A percentile compares a stretch with the other conserved stretches of the same genome.
Conservation (phyloP, 1,140 invertebrate species). For the Oreohelix idahoensis region DNA sequence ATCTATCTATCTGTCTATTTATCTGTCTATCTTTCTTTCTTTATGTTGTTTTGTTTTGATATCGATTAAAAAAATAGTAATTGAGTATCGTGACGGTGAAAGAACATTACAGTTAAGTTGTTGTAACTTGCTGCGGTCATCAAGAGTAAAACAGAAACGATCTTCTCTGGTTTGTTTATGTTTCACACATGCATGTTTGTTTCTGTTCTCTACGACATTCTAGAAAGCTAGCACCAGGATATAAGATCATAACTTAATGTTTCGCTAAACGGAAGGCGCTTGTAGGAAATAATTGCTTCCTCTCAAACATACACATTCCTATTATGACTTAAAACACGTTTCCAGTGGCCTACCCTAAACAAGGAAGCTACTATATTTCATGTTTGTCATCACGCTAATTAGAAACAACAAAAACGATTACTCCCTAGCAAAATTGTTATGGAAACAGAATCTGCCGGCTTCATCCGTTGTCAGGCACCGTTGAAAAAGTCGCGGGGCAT, state of each 20-base stretch:
- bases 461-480: background rate
- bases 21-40: too few relatives aligned
- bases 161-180: too few relatives aligned
- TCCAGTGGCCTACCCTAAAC: background rate
- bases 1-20: too few relatives aligned
- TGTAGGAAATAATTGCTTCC: background rate
- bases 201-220: background rate
- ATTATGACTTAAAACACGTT: background rate
- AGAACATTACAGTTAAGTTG: too few relatives aligned
- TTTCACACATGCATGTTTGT: background rate
- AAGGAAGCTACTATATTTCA: background rate
- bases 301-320: background rate
- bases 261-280: background rate
- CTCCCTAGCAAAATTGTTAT: background rate
- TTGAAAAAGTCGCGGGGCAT: background rate
- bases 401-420: slow-evolving; percentile 6
- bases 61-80: too few relatives aligned
- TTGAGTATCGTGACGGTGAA: too few relatives aligned
- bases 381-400: slow-evolving; percentile 9
- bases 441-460: background rate
- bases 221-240: background rate
- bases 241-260: background rate
- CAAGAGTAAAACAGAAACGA: background rate
- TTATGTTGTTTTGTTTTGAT: too few relatives aligned
- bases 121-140: background rate